phyloP scores from a whole-genome alignment of 2,888 invertebrate genomes.

The Archips xylosteana region DNA sequence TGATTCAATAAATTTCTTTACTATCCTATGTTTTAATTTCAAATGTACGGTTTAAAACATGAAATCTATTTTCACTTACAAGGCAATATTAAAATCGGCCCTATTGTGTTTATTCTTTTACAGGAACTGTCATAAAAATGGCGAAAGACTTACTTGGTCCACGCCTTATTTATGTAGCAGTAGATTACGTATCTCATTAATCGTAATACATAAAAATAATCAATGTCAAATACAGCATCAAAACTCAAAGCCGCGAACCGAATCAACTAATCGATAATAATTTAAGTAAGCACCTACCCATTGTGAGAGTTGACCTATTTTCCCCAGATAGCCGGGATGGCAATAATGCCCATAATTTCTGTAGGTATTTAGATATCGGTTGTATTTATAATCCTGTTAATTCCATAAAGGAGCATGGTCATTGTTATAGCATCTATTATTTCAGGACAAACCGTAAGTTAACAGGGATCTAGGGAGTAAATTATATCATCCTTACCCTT shows the following conservation, averaged over 20 bases:
- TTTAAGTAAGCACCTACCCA: neutral
- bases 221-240: neutral
- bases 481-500: slow-evolving; percentile 10
- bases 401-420: slow-evolving; percentile 7
- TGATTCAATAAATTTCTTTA: too few species aligned
- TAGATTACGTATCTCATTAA: neutral
- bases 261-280: neutral
- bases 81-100: too few species aligned
- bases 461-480: neutral
- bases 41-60: too few species aligned
- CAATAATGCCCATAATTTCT: neutral
- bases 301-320: slow-evolving; percentile 6
- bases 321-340: neutral
- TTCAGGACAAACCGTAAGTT: slow-evolving; percentile 20
- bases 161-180: too few species aligned
- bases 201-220: neutral
- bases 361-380: neutral
- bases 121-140: too few species aligned
- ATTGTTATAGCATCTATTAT: slow-evolving; percentile 27
- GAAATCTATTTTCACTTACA: too few species aligned
- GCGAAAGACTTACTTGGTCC: too few species aligned
- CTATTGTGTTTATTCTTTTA: too few species aligned
- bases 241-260: neutral
- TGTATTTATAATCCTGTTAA: slow-evolving; percentile 14
- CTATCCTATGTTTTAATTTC: too few species aligned